Percentiles rank a stretch among this genome's conserved stretches.
Conservation (phyloP, 53 echinoderm and acorn worm species). For the Glandiceps talaboti region DNA sequence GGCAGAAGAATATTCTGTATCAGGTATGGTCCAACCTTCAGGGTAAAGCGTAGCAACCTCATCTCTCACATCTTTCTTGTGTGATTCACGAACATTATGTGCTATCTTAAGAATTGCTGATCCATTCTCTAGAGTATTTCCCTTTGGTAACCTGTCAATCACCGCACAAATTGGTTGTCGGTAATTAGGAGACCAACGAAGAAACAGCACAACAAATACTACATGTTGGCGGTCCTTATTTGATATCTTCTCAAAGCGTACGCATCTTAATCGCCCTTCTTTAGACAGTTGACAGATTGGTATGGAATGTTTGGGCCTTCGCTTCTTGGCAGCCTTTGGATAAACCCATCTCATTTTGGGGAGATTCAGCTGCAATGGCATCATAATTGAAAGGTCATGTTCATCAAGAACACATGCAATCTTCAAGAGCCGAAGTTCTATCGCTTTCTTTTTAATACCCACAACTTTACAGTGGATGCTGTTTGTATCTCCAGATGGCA, state of each 20-base stretch:
- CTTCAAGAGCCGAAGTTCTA: slow-evolving; percentile 38
- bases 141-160: slow-evolving; percentile 46
- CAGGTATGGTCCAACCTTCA: neutral
- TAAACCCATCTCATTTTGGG: slow-evolving; percentile 39
- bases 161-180: slow-evolving; percentile 70
- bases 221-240: slow-evolving; percentile 47
- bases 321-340: neutral
- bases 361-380: slow-evolving; percentile 48
- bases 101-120: slow-evolving; percentile 47
- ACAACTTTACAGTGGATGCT: slow-evolving; percentile 47
- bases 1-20: slow-evolving; percentile 24
- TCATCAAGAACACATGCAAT: slow-evolving; percentile 80
- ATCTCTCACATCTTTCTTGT: slow-evolving; percentile 12
- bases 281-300: neutral
- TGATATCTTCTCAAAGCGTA: slow-evolving; percentile 27
- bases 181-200: slow-evolving; percentile 33
- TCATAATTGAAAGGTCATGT: slow-evolving; percentile 52
- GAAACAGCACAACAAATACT: slow-evolving; percentile 76
- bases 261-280: neutral
- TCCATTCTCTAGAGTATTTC: slow-evolving; percentile 32
- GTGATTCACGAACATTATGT: slow-evolving; percentile 50
- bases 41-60: slow-evolving; percentile 7
- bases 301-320: neutral
- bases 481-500: slow-evolving; percentile 4
- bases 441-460: slow-evolving; percentile 47